Evolutionary conservation across 2,797 vertebrate genomes (phyloP).

Genomic region (Tapera naevia): DNA sequence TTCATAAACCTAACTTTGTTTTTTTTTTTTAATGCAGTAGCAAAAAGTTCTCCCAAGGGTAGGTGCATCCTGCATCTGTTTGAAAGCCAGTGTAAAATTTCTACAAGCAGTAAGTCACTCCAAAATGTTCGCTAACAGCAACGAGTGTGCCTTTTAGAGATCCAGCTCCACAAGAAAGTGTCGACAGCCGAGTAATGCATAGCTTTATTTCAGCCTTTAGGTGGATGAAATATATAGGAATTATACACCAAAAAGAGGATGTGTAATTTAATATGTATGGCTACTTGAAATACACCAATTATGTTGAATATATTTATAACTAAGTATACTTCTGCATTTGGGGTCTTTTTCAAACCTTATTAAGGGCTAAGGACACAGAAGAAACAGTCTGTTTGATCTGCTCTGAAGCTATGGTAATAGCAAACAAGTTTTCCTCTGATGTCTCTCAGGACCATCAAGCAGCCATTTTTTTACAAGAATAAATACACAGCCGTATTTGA

Average conservation of each 20-base stretch:
- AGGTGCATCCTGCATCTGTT: not conserved
- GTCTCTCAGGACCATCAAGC: slow-evolving; percentile 18
- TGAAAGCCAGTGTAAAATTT: not conserved
- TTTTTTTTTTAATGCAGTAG: not conserved
- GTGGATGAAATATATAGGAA: not conserved
- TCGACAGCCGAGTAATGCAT: not conserved
- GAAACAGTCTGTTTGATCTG: slow-evolving; percentile 19
- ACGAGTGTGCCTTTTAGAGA: not conserved
- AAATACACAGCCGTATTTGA: not conserved
- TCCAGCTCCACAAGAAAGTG: not conserved
- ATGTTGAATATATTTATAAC: slow-evolving; percentile 7
- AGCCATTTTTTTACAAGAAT: not conserved
- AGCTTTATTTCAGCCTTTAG: not conserved
- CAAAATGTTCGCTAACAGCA: fast-evolving
- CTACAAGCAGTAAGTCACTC: not conserved
- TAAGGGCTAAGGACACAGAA: slow-evolving; percentile 22
- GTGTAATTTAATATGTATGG: not conserved
- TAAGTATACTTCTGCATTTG: slow-evolving; percentile 13
- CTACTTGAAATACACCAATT: not conserved
- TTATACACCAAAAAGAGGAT: not conserved
- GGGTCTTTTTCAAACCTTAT: slow-evolving; percentile 16
- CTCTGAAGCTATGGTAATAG: slow-evolving; percentile 39
- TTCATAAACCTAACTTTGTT: not conserved
- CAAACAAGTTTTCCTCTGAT: not conserved
- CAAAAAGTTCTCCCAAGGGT: not conserved